Base-by-base conservation (phyloP, 2,888 invertebrate genomes). In the Frankliniella intonsa region DNA sequence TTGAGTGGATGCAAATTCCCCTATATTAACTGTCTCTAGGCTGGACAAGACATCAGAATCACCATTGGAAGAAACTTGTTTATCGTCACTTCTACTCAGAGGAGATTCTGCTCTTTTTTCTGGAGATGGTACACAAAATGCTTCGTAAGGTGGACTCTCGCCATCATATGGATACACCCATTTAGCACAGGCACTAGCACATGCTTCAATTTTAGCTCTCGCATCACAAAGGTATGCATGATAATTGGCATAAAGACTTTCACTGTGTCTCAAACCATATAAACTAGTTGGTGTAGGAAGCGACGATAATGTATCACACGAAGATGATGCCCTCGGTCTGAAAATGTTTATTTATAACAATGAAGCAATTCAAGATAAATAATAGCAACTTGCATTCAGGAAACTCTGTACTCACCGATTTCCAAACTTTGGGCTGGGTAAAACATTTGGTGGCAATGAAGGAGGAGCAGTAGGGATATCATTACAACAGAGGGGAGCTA, bases 141-240 rank as follows among this genome's bases (percentile, higher is more conserved):
- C 69, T 22, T 76, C 69, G 22, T 76, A 76, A 83, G 84, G 85
- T 84, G 85, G 85, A 84, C 85, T 84, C 86, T 85, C 89, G 17
- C 92, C 93, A 85, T 94, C 93, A 88, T 97, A 98, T 81, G 90
- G 91, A 84, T 93, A 93, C 9, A 92, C 92, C 97, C 97, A 98
- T 82, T 90, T 90, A 0, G 89, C 87, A 87, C 96, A 96, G 0
- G 95, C 95, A 51, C 91, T 88, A 79, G 92, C 91, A 86, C 95
- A 94, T 12, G 92, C 90, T 50, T 91, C 90, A 82, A 97, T 94
- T 87, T 93, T 93, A 86, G 91, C 92, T 84, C 94, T 91, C 0
- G 97, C 96, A 87, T 96, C 95, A 86, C 93, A 93, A 51, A 98
- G 89, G 88, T 97, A 97, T 0, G 94, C 94, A 88, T 95, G 94